These are phyloP conservation scores for Chaenodraco wilsoni DNA, from an alignment of 2,797 vertebrate species.

Conservation along the genomic window DNA sequence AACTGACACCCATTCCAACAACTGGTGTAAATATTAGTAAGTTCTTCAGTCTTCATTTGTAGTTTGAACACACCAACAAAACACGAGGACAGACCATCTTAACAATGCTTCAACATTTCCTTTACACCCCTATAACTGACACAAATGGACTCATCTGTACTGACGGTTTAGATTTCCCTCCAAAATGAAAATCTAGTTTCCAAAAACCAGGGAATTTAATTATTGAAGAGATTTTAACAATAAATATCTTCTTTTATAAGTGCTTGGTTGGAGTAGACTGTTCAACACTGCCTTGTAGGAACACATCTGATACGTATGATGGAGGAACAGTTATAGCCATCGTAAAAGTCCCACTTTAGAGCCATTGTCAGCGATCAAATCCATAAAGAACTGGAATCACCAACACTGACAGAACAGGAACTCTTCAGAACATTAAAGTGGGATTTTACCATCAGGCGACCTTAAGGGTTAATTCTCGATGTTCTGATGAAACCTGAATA, in stretches of 20 bases:
- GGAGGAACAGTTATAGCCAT: not conserved
- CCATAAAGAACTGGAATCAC: too few relatives aligned
- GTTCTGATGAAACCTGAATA: not conserved
- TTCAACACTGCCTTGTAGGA: slow-evolving; percentile 12
- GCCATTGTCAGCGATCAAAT: not conserved
- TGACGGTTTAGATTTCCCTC: not conserved
- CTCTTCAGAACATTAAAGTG: too few relatives aligned
- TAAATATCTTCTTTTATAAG: slow-evolving; percentile 1
- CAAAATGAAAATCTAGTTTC: not conserved
- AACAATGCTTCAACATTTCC: not conserved
- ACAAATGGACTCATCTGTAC: not conserved
- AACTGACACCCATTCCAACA: not conserved
- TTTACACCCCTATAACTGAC: not conserved
- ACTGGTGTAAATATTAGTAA: not conserved
- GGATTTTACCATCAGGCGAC: not conserved
- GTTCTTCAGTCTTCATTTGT: not conserved
- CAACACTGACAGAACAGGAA: not conserved
- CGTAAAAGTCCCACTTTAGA: not conserved
- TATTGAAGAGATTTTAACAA: slow-evolving; percentile 18
- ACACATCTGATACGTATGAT: slow-evolving; percentile 7
- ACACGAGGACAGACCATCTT: not conserved
- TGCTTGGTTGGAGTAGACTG: not conserved
- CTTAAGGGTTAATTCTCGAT: not conserved
- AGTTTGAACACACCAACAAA: not conserved
- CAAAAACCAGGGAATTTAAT: not conserved